Conservation (phyloP, 1,140 invertebrate species). For the Lycorma delicatula region DNA sequence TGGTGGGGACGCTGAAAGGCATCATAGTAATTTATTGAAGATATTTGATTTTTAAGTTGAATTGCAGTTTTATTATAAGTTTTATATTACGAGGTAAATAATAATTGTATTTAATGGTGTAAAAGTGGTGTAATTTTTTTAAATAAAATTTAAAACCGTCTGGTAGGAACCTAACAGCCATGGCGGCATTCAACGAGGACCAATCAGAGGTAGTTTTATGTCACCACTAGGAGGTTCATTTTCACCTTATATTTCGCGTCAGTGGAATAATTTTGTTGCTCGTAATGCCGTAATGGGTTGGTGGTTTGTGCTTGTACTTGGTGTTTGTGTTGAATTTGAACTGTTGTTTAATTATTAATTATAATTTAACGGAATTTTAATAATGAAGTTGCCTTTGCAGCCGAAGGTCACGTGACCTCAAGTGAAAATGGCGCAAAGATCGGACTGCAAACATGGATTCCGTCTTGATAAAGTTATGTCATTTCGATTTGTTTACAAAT, state of each 20-base stretch:
- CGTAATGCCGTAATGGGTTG: constrained; percentile 26
- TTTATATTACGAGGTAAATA: no score
- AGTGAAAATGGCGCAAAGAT: constrained; percentile 51
- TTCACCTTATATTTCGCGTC: constrained; percentile 47
- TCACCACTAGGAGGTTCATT: constrained; percentile 42
- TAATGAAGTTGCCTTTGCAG: constrained; percentile 11
- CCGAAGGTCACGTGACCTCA: constrained; percentile 46
- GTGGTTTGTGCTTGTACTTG: constrained; percentile 17
- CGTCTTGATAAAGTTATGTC: constrained; percentile 46
- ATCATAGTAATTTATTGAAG: no score
- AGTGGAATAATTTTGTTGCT: constrained; percentile 47
- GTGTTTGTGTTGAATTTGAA: constrained; percentile 14
- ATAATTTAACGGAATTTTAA: constrained; percentile 9
- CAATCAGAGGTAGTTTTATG: constrained; percentile 49
- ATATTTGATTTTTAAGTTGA: no score
- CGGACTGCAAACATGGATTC: constrained; percentile 44
- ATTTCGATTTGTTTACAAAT: constrained; percentile 53
- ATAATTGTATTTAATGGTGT: no score
- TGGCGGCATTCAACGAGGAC: constrained; percentile 45
- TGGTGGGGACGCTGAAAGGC: no score
- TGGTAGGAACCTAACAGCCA: no score
- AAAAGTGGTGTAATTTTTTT: no score
- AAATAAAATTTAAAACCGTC: no score
- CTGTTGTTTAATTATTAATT: constrained; percentile 11
- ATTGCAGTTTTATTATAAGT: no score